These are phyloP conservation scores for Mercenaria mercenaria DNA, from an alignment of 1,140 invertebrate genomes.

Conservation along the genomic window DNA sequence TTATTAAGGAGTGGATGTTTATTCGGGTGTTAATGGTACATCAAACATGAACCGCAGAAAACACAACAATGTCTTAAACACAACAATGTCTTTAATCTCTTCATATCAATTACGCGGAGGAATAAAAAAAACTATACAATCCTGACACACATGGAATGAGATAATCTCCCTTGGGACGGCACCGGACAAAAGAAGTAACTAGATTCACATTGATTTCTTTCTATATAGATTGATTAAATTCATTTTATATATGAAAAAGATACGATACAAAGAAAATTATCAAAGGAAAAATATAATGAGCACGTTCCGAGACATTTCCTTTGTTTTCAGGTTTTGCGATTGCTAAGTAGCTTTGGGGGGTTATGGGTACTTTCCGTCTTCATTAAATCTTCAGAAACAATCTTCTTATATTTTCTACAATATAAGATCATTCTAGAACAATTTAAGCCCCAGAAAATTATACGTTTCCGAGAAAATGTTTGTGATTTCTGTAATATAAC, in stretches of 20 bases:
- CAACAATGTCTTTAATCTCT: neutral
- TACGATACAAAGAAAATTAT: neutral
- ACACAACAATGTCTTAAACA: too few relatives aligned
- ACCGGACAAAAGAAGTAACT: neutral
- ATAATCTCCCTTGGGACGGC: neutral
- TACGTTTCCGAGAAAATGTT: neutral
- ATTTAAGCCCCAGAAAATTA: neutral
- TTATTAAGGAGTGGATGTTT: too few relatives aligned
- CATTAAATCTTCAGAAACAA: neutral
- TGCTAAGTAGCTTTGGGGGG: neutral
- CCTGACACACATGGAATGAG: neutral
- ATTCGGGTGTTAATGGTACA: too few relatives aligned
- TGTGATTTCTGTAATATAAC: neutral
- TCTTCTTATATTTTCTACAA: neutral
- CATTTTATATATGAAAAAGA: slow-evolving; percentile 3
- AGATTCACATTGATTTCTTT: neutral
- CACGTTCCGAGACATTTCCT: neutral
- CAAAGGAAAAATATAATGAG: neutral
- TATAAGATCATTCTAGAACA: neutral
- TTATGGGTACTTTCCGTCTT: neutral
- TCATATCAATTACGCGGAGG: neutral
- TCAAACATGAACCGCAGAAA: too few relatives aligned
- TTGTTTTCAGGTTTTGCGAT: neutral
- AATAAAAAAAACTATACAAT: neutral
- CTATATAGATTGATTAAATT: neutral